A percentile compares a stretch with the other conserved stretches of the same genome.
These are phyloP conservation scores for Bryconaethiops microstoma DNA, from an alignment of 2,797 vertebrate species.

Conservation along the genomic window DNA sequence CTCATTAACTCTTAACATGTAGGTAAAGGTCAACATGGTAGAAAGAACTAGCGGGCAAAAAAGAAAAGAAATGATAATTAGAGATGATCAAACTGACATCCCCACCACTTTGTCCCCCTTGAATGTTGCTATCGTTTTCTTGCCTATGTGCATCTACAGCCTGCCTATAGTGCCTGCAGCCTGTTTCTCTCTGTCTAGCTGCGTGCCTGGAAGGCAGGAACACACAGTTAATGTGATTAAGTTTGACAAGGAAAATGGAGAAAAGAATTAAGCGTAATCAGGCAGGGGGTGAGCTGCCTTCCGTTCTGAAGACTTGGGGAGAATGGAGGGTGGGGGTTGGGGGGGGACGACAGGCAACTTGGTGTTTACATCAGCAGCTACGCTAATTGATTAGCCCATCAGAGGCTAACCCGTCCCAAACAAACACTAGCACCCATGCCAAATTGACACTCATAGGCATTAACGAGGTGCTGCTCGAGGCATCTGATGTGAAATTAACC, in stretches of 20 bases:
- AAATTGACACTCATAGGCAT: slow-evolving; percentile 67
- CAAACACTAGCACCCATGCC: slow-evolving; percentile 62
- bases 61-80: slow-evolving; percentile 43
- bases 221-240: slow-evolving; percentile 58
- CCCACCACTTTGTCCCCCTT: background rate
- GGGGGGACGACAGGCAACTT: slow-evolving; percentile 49
- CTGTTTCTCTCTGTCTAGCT: slow-evolving; percentile 12
- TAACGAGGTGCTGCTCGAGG: slow-evolving; percentile 65
- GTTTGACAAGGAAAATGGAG: slow-evolving; percentile 59
- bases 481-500: slow-evolving; percentile 49
- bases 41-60: background rate
- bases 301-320: slow-evolving; percentile 45
- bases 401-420: slow-evolving; percentile 64
- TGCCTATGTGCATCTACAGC: slow-evolving; percentile 15
- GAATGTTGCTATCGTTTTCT: background rate
- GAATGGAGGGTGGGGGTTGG: background rate
- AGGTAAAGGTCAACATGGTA: slow-evolving; percentile 47
- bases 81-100: slow-evolving; percentile 31
- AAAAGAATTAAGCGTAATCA: slow-evolving; percentile 55
- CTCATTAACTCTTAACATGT: slow-evolving; percentile 45
- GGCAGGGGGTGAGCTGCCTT: slow-evolving; percentile 38
- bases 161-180: background rate
- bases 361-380: slow-evolving; percentile 44
- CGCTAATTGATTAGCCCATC: slow-evolving; percentile 64
- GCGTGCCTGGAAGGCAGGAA: slow-evolving; percentile 44